Percentiles rank a stretch among this genome's conserved stretches.
These are phyloP conservation scores for Falco rusticolus DNA, from an alignment of 2,797 vertebrate species.

Conservation along the genomic window DNA sequence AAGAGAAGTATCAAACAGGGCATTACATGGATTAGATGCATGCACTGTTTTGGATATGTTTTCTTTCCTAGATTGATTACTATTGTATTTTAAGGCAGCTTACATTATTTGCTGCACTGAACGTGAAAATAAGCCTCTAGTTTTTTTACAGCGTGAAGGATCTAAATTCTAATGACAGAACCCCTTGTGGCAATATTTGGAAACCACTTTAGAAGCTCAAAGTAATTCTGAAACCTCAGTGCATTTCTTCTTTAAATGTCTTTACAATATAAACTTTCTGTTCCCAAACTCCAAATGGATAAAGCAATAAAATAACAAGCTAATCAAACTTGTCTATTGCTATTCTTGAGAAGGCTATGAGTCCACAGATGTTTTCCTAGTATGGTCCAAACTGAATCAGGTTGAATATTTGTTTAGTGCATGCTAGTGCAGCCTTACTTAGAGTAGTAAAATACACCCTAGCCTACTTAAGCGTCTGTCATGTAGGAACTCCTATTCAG, in stretches of 20 bases:
- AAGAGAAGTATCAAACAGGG: background rate
- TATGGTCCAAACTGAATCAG: background rate
- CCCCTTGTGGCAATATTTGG: background rate
- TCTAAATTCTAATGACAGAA: conserved; percentile 1
- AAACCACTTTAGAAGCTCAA: background rate
- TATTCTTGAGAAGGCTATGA: background rate
- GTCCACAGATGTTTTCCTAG: background rate
- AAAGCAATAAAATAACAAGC: background rate
- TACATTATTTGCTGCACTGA: background rate
- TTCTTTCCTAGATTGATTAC: background rate
- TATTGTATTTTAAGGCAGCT: background rate
- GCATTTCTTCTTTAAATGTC: background rate
- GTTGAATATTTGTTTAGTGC: background rate
- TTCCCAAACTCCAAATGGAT: background rate
- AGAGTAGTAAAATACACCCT: background rate
- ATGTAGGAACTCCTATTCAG: background rate
- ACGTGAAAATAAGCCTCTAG: background rate
- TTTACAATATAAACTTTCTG: background rate
- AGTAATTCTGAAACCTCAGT: background rate
- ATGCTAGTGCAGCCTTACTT: background rate
- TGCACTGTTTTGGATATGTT: background rate
- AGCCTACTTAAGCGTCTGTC: background rate
- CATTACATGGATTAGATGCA: background rate
- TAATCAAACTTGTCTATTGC: background rate
- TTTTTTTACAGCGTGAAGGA: background rate